A percentile compares a stretch with the other conserved stretches of the same genome.
phyloP scores from a whole-genome alignment of 2,113 vertebrate genomes.

The Cynocephalus volans region DNA sequence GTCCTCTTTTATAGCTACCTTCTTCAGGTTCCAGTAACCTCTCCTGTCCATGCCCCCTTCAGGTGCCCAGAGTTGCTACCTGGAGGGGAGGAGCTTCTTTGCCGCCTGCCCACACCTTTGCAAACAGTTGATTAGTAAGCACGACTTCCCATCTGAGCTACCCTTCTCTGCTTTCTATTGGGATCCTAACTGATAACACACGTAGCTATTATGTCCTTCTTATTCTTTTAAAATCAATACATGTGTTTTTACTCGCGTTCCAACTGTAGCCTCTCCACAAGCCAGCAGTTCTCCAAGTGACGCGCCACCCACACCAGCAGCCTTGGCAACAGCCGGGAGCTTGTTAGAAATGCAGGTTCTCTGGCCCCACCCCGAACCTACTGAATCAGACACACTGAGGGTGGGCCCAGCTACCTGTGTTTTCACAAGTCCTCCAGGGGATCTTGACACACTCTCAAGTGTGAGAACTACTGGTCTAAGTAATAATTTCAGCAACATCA shows the following conservation, averaged over 20 bases:
- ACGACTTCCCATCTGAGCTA: neutral
- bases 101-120: neutral
- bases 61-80: neutral
- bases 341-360: neutral
- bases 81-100: neutral
- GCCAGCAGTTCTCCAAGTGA: neutral
- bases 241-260: accelerated
- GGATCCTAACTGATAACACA: neutral
- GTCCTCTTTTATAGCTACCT: neutral
- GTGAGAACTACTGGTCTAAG: neutral
- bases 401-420: no score
- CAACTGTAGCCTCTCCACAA: accelerated
- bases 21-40: neutral
- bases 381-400: neutral
- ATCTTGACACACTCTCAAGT: no score
- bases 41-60: neutral
- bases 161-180: neutral
- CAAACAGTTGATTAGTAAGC: neutral
- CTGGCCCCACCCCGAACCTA: neutral
- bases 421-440: neutral
- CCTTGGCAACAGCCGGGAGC: neutral
- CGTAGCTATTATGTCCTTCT: neutral
- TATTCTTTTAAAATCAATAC: neutral
- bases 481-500: neutral
- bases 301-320: neutral